Evolutionary conservation across 2,797 vertebrate genomes (phyloP).

Genomic region (Melanotaenia trifasciata): DNA sequence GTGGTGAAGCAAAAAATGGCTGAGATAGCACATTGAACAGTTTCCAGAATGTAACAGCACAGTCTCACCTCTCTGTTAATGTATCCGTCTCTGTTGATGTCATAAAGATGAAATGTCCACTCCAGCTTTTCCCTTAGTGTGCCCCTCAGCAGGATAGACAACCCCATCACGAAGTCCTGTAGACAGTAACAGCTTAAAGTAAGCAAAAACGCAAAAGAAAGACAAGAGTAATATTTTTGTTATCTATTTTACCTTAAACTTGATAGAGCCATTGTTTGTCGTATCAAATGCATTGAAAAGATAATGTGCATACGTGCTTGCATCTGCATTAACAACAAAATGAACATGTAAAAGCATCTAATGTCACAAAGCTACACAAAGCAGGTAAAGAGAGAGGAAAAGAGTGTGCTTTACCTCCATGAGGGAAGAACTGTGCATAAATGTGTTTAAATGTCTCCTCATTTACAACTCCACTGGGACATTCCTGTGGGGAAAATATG

Average conservation of each 20-base stretch:
- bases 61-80: slow-evolving; percentile 93
- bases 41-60: background rate
- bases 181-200: background rate
- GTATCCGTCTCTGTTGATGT: slow-evolving; percentile 96
- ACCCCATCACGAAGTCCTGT: slow-evolving; percentile 95
- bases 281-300: slow-evolving; percentile 97
- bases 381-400: background rate
- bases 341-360: background rate
- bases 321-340: slow-evolving; percentile 86
- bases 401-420: slow-evolving; percentile 87
- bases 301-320: slow-evolving; percentile 96
- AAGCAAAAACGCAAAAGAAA: background rate
- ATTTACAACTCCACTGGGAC: slow-evolving; percentile 95
- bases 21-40: background rate
- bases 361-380: background rate
- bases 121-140: slow-evolving; percentile 94
- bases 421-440: slow-evolving; percentile 98
- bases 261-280: slow-evolving; percentile 93
- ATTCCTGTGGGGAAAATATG: slow-evolving; percentile 86
- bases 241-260: slow-evolving; percentile 91
- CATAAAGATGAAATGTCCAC: slow-evolving; percentile 98
- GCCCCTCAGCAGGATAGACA: slow-evolving; percentile 93
- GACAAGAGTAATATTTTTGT: background rate
- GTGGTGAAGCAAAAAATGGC: background rate
- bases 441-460: slow-evolving; percentile 99